phyloP scores from a whole-genome alignment of 2,888 invertebrate genomes.

The Arenicola marina region DNA sequence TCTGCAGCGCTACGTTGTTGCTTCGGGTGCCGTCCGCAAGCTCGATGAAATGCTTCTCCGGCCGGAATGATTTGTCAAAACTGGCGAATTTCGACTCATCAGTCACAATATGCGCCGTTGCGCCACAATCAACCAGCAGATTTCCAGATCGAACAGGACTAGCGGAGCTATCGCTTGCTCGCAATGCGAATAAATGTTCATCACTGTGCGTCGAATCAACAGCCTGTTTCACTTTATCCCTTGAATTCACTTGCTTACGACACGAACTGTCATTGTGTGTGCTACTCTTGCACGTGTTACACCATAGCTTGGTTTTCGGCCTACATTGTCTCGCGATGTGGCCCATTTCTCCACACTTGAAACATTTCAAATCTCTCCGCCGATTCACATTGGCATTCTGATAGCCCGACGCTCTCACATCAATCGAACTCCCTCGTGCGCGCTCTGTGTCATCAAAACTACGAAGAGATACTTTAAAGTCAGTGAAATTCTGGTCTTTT shows the following conservation, averaged over 20 bases:
- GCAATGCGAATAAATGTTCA: background rate
- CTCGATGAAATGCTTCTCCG: conserved; percentile 28
- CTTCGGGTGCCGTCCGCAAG: conserved; percentile 29
- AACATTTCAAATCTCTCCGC: background rate
- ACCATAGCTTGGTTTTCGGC: background rate
- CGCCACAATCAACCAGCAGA: conserved; percentile 28
- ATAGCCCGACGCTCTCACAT: background rate
- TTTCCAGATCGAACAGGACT: background rate
- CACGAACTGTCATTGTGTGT: background rate
- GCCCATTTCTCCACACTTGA: background rate
- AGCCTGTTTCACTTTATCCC: background rate
- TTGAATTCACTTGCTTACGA: background rate
- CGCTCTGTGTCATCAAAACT: conserved; percentile 12
- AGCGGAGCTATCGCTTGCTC: background rate
- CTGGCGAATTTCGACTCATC: conserved; percentile 17
- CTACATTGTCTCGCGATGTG: background rate
- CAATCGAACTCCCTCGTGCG: background rate
- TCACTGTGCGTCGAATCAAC: background rate
- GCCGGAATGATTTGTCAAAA: conserved; percentile 23
- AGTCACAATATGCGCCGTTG: conserved; percentile 21
- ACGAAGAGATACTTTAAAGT: conserved; percentile 22
- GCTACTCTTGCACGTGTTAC: background rate
- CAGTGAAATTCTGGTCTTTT: conserved; percentile 7
- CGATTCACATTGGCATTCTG: background rate
- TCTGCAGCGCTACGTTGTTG: conserved; percentile 18